Percentiles rank a stretch among this genome's conserved stretches.
phyloP scores from a whole-genome alignment of 2,113 vertebrate species.

The Pelecanus crispus region DNA sequence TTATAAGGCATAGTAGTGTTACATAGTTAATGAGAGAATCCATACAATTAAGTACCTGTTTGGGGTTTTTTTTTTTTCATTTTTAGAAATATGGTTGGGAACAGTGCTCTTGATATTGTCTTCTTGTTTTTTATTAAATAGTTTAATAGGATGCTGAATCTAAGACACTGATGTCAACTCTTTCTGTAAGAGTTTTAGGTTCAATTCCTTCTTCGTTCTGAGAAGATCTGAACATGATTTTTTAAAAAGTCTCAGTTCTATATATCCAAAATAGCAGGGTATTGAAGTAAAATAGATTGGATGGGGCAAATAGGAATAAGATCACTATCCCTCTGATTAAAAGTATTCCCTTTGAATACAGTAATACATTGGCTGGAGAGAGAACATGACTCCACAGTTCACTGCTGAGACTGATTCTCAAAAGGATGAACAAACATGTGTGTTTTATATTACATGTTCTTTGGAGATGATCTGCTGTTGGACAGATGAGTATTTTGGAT shows the following conservation, averaged over 20 bases:
- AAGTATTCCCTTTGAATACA: background rate
- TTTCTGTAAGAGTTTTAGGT: background rate
- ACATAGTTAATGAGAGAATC: background rate
- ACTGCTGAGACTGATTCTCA: background rate
- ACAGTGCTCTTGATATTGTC: background rate
- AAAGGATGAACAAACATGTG: background rate
- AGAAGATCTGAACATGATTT: background rate
- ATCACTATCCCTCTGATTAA: background rate
- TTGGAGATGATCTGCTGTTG: background rate
- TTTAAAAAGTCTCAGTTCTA: background rate
- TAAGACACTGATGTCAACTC: background rate
- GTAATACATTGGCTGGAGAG: background rate
- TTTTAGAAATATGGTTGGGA: background rate
- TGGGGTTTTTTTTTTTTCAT: no score
- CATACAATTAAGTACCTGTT: background rate
- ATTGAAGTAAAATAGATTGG: background rate
- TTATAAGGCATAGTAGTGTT: background rate
- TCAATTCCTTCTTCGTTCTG: background rate
- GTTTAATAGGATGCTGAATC: background rate
- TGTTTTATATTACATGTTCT: background rate
- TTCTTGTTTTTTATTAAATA: background rate
- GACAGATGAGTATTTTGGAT: background rate
- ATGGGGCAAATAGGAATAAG: background rate
- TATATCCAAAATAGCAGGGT: background rate
- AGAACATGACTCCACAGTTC: background rate